Conservation (phyloP, 2,113 vertebrate species). For the Edolisoma coerulescens region DNA sequence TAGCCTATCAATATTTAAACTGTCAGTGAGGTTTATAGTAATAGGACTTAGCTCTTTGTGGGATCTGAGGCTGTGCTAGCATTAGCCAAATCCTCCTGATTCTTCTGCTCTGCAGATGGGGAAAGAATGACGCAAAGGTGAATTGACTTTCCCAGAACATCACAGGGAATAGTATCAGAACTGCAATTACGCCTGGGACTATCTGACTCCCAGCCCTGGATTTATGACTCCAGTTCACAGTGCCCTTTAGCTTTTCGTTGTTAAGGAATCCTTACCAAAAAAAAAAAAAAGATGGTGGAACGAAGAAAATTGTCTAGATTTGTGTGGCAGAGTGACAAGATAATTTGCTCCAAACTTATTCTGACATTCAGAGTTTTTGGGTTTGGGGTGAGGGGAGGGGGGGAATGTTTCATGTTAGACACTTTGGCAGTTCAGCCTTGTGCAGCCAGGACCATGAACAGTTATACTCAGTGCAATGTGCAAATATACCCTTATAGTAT, state of each 20-base stretch:
- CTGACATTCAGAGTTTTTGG: background rate
- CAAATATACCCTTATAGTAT: background rate
- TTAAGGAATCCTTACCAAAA: background rate
- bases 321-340: background rate
- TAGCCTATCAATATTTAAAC: conserved; percentile 17
- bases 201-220: background rate
- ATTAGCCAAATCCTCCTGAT: background rate
- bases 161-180: background rate
- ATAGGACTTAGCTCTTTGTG: background rate
- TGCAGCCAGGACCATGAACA: background rate
- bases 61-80: background rate
- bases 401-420: background rate
- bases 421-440: background rate
- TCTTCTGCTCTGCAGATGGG: background rate
- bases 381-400: background rate
- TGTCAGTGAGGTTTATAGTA: background rate
- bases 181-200: background rate
- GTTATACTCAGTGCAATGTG: background rate
- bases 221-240: background rate
- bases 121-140: background rate
- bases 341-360: background rate
- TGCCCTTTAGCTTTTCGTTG: background rate
- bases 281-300: background rate
- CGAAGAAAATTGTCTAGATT: background rate
- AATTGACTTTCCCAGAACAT: background rate